phyloP scores from a whole-genome alignment of 2,113 vertebrate species.

The crab-eating macaque (Macaca fascicularis) region T2T-MFA8v1.1 NC_088381.1:95137501-95138000 shows the following conservation, averaged over 20 bases:
- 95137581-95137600: neutral
- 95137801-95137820: conserved; percentile 10
- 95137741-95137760: conserved; percentile 17
- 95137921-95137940: neutral
- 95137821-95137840: neutral
- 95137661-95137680: neutral
- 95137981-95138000: neutral
- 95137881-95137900: neutral
- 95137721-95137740: neutral
- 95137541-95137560: neutral
- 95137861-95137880: neutral
- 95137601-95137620: neutral
- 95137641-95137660: neutral
- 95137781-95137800: neutral
- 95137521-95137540: neutral
- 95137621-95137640: neutral
- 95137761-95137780: neutral
- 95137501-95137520: neutral
- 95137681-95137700: neutral
- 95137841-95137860: neutral
- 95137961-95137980: neutral
- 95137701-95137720: neutral
- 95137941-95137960: neutral
- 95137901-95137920: neutral
- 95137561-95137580: neutral